These are phyloP conservation scores for Calyptommatus sinebrachiatus DNA, from an alignment of 2,113 vertebrate genomes.

Conservation along the genomic window DNA sequence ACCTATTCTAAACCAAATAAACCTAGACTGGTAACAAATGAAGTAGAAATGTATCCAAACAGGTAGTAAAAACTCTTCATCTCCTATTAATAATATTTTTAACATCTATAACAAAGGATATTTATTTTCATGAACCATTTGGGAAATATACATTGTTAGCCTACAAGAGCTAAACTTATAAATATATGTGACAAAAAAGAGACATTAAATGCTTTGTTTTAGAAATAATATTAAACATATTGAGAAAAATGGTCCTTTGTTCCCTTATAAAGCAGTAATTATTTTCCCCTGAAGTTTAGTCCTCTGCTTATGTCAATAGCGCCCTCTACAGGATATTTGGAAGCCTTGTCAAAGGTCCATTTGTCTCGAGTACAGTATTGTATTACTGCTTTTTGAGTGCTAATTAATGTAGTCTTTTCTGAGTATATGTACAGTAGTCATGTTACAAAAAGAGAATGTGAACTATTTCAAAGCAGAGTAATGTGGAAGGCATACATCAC, in stretches of 20 bases:
- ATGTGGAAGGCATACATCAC: neutral
- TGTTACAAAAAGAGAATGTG: neutral
- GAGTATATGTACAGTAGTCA: neutral
- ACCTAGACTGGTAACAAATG: constrained; percentile 51
- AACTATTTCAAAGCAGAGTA: neutral
- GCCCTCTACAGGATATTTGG: constrained; percentile 62
- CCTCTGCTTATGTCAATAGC: constrained; percentile 61
- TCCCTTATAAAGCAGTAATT: neutral
- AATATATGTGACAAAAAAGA: constrained; percentile 37
- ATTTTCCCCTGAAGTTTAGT: neutral
- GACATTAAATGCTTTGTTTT: constrained; percentile 60
- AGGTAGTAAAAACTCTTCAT: constrained; percentile 48
- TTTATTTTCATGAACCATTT: too few species aligned
- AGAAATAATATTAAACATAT: constrained; percentile 24
- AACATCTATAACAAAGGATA: constrained; percentile 47
- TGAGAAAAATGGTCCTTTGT: neutral
- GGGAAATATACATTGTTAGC: too few species aligned
- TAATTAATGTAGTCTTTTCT: neutral
- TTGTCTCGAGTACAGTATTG: neutral
- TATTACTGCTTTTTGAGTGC: constrained; percentile 7
- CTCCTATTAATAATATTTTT: constrained; percentile 63
- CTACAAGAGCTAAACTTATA: neutral
- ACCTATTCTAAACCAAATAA: constrained; percentile 18
- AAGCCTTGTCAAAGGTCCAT: neutral
- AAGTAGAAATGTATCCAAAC: constrained; percentile 53